Evolutionary conservation across 1,140 invertebrate genomes (phyloP).

Genomic region (Polyergus mexicanus): DNA sequence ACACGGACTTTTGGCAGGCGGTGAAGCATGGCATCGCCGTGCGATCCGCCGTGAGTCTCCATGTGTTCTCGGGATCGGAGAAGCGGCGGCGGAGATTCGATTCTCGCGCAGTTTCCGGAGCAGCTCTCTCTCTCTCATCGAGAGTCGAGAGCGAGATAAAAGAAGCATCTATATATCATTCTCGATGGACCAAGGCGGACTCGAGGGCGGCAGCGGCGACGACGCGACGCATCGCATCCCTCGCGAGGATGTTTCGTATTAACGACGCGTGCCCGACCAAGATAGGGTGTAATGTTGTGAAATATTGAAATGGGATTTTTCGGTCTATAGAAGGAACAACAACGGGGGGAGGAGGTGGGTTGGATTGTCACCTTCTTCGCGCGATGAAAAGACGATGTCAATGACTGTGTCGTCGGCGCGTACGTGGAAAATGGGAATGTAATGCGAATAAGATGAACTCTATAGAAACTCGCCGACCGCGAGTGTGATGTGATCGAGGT

Average conservation of each 20-base stretch:
- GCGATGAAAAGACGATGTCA: conserved; percentile 14
- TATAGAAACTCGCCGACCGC: conserved; percentile 3
- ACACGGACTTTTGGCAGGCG: conserved; percentile 74
- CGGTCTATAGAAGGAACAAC: not conserved
- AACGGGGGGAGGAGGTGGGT: not conserved
- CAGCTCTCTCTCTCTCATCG: conserved; percentile 46
- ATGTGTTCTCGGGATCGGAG: conserved; percentile 9
- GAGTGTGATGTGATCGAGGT: conserved; percentile 37
- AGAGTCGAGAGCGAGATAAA: conserved; percentile 45
- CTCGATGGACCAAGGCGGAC: conserved; percentile 39
- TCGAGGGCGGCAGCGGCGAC: conserved; percentile 31
- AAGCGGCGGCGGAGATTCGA: conserved; percentile 3
- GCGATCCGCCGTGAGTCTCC: conserved; percentile 65
- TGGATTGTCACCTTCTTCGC: not conserved
- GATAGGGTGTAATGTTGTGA: conserved; percentile 75
- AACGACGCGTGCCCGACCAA: conserved; percentile 62
- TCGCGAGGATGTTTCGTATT: conserved; percentile 69
- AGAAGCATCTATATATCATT: conserved; percentile 66
- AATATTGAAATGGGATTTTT: conserved; percentile 79
- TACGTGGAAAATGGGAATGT: conserved; percentile 68
- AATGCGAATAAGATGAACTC: conserved; percentile 68
- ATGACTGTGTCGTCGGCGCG: conserved; percentile 34
- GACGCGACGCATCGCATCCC: conserved; percentile 19
- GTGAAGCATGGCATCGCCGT: conserved; percentile 65
- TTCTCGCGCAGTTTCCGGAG: conserved; percentile 57